phyloP scores from a whole-genome alignment of 2,113 vertebrate species.

The Hypomesus transpacificus region DNA sequence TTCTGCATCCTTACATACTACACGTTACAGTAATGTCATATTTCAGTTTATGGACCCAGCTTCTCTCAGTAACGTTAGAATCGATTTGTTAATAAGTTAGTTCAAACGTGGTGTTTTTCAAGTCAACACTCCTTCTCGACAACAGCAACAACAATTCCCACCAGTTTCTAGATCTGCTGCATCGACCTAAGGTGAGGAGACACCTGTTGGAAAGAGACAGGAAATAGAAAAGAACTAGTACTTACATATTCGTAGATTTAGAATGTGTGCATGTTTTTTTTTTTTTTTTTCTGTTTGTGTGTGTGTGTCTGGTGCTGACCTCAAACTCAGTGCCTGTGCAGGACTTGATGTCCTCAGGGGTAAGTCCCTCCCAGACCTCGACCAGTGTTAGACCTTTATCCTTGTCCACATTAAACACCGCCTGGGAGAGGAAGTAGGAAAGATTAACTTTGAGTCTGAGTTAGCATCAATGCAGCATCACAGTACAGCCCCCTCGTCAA shows the following conservation, averaged over 20 bases:
- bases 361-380: slow-evolving; percentile 89
- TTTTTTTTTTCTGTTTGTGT: not conserved
- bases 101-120: not conserved
- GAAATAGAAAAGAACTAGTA: not conserved
- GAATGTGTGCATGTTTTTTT: not conserved
- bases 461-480: not conserved
- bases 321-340: slow-evolving; percentile 87
- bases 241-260: not conserved
- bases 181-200: slow-evolving; percentile 83
- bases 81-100: not conserved
- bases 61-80: not conserved
- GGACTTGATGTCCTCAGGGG: slow-evolving; percentile 87
- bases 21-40: not conserved
- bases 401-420: slow-evolving; percentile 93
- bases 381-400: slow-evolving; percentile 87
- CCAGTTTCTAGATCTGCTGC: slow-evolving; percentile 76
- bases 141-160: not conserved
- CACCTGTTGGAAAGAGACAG: slow-evolving; percentile 70
- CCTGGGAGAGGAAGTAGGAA: slow-evolving; percentile 62
- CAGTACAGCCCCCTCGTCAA: too few relatives aligned
- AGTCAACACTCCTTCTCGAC: too few relatives aligned
- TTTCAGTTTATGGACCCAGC: not conserved
- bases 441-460: not conserved
- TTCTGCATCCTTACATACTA: not conserved
- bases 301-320: slow-evolving; percentile 68